Evolutionary conservation across 2,797 vertebrate species (phyloP), one percentile per base, ranked within the genome.

Genomic region (Cynopterus sphinx): DNA sequence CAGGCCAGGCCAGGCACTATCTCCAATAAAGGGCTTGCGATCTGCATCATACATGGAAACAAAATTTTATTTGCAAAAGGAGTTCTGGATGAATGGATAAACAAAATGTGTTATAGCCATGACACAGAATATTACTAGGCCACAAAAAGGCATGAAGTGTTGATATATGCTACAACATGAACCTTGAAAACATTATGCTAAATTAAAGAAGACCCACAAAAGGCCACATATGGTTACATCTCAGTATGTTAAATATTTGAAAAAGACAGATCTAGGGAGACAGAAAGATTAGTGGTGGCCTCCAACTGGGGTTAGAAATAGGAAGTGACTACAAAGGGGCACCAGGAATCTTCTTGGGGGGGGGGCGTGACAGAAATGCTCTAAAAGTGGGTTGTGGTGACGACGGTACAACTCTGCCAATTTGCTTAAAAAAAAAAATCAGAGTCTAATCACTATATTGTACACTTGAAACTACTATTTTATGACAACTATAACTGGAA

Each of bases 21-120:
- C 6, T 31, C n/a, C 22, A 11, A 57, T 51, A 63, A 89, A 74
- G 51, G 68, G 33, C 26, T 75, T 24, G 65, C 57, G 81, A 75
- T 21, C 17, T 6, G 28, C 41, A 59, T 33, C 63, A 86, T 7
- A 74, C 10, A n/a, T 2, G 3, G 11, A 7, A 91, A n/a, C 59
- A 87, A 73, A 63, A 49, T 16, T 63, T 75, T 46, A 93, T 28
- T 85, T 92, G 24, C 16, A 73, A 74, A 83, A 84, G 68, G 74
- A 33, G 9, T 49, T 43, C 68, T 55, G 26, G 21, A 24, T 59
- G 39, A 74, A 67, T 46, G 53, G 26, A 63, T n/a, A 49, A 22
- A 63, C 41, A 70, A 77, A 82, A 68, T 26, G 31, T 46, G 28
- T 28, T 75, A 31, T 7, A 6, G 7, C 17, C 57, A 70, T 16